Percentiles rank a stretch among this genome's conserved stretches.
These are phyloP conservation scores for Alauda arvensis DNA, from an alignment of 2,797 vertebrate genomes.

Conservation along the genomic window DNA sequence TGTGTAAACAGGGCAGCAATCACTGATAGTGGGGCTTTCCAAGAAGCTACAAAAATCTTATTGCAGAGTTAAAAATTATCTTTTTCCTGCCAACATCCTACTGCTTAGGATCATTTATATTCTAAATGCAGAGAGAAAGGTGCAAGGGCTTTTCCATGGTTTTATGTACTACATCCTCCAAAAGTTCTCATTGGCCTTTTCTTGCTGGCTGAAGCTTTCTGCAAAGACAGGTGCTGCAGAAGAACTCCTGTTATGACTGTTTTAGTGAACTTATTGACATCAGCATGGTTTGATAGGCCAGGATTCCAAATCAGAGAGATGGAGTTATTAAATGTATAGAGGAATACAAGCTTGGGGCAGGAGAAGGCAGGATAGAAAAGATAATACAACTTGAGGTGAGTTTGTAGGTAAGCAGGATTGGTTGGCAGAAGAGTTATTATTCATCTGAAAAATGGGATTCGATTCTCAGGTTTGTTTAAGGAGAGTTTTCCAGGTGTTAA, in stretches of 20 bases:
- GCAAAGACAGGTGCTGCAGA: background rate
- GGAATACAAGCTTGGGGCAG: background rate
- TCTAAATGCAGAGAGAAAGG: background rate
- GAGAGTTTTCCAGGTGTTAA: constrained; percentile 9
- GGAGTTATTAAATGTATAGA: background rate
- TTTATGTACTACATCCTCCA: background rate
- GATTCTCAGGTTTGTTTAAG: background rate
- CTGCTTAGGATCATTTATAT: background rate
- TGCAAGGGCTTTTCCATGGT: background rate
- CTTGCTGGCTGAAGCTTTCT: background rate
- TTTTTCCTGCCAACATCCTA: background rate
- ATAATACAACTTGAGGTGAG: background rate
- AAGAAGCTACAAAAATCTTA: background rate
- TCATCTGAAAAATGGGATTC: background rate
- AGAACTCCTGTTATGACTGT: background rate
- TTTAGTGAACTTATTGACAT: background rate
- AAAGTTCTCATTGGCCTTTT: background rate
- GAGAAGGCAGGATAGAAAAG: background rate
- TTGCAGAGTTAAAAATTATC: background rate
- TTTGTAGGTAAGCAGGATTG: background rate
- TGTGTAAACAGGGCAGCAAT: background rate
- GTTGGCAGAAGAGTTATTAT: background rate
- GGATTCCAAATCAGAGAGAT: background rate
- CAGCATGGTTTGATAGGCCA: background rate
- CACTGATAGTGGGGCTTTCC: background rate